Conservation (phyloP, 1,140 invertebrate genomes). For the Helicoverpa armigera region DNA sequence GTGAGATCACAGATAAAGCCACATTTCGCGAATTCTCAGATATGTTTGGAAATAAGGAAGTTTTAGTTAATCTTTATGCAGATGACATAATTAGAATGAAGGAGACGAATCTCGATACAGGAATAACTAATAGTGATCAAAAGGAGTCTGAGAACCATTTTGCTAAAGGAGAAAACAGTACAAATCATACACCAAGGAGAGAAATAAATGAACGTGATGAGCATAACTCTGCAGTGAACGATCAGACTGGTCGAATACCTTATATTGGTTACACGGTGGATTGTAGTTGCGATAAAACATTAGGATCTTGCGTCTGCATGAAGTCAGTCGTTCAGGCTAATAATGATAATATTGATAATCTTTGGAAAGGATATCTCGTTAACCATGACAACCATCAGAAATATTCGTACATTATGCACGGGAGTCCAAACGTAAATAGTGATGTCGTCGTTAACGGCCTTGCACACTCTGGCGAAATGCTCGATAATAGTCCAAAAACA, state of each 20-base stretch:
- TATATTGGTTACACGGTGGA: constrained; percentile 74
- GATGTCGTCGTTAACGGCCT: background rate
- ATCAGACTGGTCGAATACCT: constrained; percentile 38
- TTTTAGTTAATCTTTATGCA: constrained; percentile 45
- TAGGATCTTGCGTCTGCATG: constrained; percentile 71
- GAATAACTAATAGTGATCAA: background rate
- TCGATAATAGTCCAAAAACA: constrained; percentile 41
- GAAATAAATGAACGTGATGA: constrained; percentile 2
- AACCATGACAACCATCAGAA: constrained; percentile 52
- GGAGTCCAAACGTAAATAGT: constrained; percentile 17
- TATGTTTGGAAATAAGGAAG: constrained; percentile 43
- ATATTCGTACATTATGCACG: constrained; percentile 68
- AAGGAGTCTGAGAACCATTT: background rate
- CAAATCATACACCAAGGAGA: constrained; percentile 9
- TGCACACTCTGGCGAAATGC: background rate
- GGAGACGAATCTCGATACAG: background rate
- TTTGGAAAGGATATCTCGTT: constrained; percentile 64
- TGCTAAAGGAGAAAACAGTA: background rate
- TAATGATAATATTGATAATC: constrained; percentile 59
- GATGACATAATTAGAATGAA: background rate
- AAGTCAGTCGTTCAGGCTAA: constrained; percentile 64
- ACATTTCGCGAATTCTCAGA: constrained; percentile 5
- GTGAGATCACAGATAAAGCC: background rate
- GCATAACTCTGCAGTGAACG: background rate
- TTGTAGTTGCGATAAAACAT: constrained; percentile 67